Evolutionary conservation across 2,888 invertebrate species (phyloP).

Genomic region (Eremobia ochroleuca): DNA sequence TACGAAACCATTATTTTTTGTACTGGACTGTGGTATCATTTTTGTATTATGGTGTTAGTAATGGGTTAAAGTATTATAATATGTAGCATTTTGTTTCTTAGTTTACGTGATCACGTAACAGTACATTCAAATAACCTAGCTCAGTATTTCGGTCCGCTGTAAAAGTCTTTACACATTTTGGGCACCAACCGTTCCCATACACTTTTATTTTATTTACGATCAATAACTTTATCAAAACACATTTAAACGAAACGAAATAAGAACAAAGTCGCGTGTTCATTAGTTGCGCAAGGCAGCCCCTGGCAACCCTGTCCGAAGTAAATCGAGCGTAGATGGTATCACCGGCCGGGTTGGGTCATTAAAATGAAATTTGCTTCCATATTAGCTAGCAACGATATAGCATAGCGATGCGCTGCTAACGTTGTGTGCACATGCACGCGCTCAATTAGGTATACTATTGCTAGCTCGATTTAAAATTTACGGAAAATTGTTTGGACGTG

Average conservation of each 20-base stretch:
- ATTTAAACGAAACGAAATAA: slow-evolving; percentile 57
- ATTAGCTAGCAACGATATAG: slow-evolving; percentile 71
- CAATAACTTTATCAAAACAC: slow-evolving; percentile 43
- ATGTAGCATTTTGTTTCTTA: background rate
- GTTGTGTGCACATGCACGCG: slow-evolving; percentile 59
- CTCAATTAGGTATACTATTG: slow-evolving; percentile 26
- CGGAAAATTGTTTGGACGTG: background rate
- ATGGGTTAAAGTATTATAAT: background rate
- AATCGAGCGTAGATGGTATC: slow-evolving; percentile 84
- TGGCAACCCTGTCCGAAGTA: slow-evolving; percentile 76
- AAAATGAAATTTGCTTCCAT: slow-evolving; percentile 88
- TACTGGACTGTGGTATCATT: background rate
- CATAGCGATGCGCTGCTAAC: slow-evolving; percentile 61
- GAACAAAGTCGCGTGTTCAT: slow-evolving; percentile 58
- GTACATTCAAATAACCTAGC: background rate
- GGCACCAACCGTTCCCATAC: background rate
- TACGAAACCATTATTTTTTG: slow-evolving; percentile 12
- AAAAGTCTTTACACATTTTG: background rate
- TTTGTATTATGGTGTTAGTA: background rate
- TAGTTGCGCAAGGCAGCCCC: slow-evolving; percentile 68
- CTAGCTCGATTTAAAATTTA: slow-evolving; percentile 33
- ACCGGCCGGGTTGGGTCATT: slow-evolving; percentile 80
- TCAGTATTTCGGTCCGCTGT: background rate
- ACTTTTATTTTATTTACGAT: slow-evolving; percentile 18
- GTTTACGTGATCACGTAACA: background rate